Evolutionary conservation across 2,797 vertebrate species (phyloP), one percentile per base, ranked within the genome.

Genomic region (Darevskia mixta): DNA sequence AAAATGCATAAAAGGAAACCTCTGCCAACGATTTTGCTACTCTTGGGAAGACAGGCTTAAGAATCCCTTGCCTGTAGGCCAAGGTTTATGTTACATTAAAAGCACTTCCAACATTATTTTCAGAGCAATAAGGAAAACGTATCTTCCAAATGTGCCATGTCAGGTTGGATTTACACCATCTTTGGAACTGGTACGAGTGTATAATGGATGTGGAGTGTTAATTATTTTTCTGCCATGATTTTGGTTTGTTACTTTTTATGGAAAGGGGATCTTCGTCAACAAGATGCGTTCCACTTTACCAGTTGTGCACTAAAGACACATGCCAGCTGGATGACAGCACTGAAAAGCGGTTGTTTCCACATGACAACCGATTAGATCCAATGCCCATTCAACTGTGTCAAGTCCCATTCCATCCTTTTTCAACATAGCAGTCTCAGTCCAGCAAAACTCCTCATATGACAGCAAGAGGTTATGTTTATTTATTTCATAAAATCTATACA

Each of bases 341-440:
- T 18, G 55, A 64, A 58, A 29, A 29, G 72, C 18, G 10, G 18
- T 55, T 64, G 73, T n/a, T 49, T 49, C 18, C 43, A 2, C 35
- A 55, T 58, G n/a, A 4, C 49, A 55, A 73, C 49, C 35, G 23
- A 71, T 41, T 61, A 79, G 91, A 2, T 18, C 3, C 0, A n/a
- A 8, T 35, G 71, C 25, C 89, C 73, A 64, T 9, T 91, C 73
- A 88, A 49, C 69, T 84, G 67, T 78, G 90, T n/a, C 25, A 66
- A 90, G 35, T 9, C 11, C 45, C 13, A 69, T 67, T 79, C 66
- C 72, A 80, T 43, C n/a, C 17, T 45, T 82, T 86, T 87, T 79
- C 86, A 76, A 77, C 91, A 92, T 15, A 67, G 29, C 5, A 13
- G 41, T 13, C 25, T 82, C 64, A 43, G 13, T n/a, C 38, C 5